phyloP scores from a whole-genome alignment of 2,888 invertebrate genomes.

The Habrosyne pyritoides region DNA sequence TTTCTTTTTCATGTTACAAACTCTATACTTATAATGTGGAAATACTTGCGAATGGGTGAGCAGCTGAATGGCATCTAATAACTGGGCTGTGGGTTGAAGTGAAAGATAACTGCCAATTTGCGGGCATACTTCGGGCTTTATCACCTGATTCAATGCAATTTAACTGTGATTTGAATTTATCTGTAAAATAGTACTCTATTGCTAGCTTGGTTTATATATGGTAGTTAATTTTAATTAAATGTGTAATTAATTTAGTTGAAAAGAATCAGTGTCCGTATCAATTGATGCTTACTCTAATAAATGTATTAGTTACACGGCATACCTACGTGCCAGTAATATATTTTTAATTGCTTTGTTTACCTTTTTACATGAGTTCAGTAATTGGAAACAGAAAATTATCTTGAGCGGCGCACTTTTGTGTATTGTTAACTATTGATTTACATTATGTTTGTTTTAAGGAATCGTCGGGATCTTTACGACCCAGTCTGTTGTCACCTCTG shows the following conservation, averaged over 20 bases:
- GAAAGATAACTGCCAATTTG: constrained; percentile 3
- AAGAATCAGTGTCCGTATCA: background rate
- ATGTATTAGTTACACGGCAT: too few relatives aligned
- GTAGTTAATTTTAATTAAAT: too few relatives aligned
- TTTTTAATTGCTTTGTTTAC: background rate
- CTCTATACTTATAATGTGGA: constrained; percentile 1
- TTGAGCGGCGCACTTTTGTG: background rate
- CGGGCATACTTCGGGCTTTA: background rate
- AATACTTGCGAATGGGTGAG: constrained; percentile 6
- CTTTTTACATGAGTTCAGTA: background rate
- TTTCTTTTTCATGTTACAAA: background rate
- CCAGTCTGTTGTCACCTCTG: constrained; percentile 58
- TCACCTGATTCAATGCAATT: background rate
- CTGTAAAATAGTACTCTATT: too few relatives aligned
- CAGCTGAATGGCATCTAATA: constrained; percentile 22
- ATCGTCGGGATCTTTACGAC: constrained; percentile 45
- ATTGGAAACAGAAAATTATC: background rate
- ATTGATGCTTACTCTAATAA: background rate
- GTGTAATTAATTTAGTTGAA: background rate
- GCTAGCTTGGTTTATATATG: background rate
- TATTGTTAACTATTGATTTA: constrained; percentile 36
- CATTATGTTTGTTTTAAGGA: constrained; percentile 46
- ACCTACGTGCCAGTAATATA: too few relatives aligned
- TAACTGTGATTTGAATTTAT: background rate
- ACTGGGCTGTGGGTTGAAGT: constrained; percentile 13